Evolutionary conservation across 1,140 invertebrate species (phyloP).

Genomic region (Steinernema khuongi): DNA sequence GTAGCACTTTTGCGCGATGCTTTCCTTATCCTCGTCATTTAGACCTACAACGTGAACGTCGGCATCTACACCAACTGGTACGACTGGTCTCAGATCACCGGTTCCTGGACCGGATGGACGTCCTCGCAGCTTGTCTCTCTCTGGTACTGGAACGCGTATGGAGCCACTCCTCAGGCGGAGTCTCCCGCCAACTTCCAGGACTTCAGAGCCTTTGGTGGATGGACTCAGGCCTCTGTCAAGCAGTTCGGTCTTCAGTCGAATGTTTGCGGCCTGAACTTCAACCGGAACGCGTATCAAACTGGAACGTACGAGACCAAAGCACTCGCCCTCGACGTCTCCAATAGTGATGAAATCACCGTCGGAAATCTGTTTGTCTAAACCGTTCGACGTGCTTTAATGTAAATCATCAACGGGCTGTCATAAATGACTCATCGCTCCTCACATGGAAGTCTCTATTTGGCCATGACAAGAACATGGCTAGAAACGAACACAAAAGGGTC

Average conservation of each 20-base stretch:
- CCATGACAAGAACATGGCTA: too few relatives aligned
- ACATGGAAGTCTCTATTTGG: too few relatives aligned
- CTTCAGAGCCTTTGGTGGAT: conserved; percentile 20
- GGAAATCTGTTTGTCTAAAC: background rate
- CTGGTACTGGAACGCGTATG: conserved; percentile 24
- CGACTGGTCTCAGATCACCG: conserved; percentile 45
- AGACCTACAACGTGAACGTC: conserved; percentile 32
- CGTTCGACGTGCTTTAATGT: background rate
- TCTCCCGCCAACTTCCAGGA: conserved; percentile 23
- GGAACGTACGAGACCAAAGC: background rate
- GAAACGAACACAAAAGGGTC: too few relatives aligned
- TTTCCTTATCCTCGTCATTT: conserved; percentile 21
- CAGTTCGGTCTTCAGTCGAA: conserved; percentile 24
- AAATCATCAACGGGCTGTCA: background rate
- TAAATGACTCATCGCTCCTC: background rate
- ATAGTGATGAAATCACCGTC: background rate
- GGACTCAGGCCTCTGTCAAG: conserved; percentile 10
- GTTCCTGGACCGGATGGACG: conserved; percentile 7
- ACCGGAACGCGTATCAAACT: background rate
- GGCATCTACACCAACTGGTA: conserved; percentile 46
- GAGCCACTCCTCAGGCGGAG: background rate
- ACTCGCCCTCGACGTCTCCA: background rate
- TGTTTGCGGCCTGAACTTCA: background rate
- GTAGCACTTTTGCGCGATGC: background rate
- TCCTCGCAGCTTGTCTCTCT: background rate